A percentile compares a stretch with the other conserved stretches of the same genome.
phyloP scores from a whole-genome alignment of 2,888 invertebrate genomes.

The Troides oblongomaculatus region DNA sequence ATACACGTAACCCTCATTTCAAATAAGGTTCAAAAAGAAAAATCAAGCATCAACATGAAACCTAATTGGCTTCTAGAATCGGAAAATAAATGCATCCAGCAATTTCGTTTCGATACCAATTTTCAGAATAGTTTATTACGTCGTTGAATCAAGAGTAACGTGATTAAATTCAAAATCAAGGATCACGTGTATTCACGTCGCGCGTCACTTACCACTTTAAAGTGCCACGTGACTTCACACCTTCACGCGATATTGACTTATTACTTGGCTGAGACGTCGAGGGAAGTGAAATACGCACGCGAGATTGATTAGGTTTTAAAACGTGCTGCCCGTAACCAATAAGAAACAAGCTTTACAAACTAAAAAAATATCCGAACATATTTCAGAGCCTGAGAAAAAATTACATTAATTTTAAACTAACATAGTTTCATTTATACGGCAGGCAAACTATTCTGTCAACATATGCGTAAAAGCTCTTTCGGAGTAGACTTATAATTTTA shows the following conservation, averaged over 20 bases:
- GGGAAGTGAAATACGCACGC: conserved; percentile 14
- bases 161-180: conserved; percentile 26
- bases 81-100: too few relatives aligned
- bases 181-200: conserved; percentile 20
- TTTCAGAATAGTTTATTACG: conserved; percentile 6
- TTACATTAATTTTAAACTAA: not conserved
- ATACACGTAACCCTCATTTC: too few relatives aligned
- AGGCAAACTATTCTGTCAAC: too few relatives aligned
- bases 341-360: not conserved
- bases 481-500: too few relatives aligned
- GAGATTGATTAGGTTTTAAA: conserved; percentile 2
- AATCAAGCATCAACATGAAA: too few relatives aligned
- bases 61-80: too few relatives aligned
- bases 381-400: not conserved
- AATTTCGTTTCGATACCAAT: too few relatives aligned
- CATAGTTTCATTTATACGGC: not conserved
- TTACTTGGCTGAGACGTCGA: conserved; percentile 16
- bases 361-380: not conserved
- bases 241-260: conserved; percentile 24
- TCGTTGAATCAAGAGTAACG: conserved; percentile 21
- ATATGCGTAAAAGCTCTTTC: too few relatives aligned
- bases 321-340: not conserved
- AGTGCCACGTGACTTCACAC: conserved; percentile 26
- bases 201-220: conserved; percentile 2
- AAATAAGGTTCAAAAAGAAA: too few relatives aligned